Percentiles rank a stretch among this genome's conserved stretches.
Evolutionary conservation across 35 echinoderm and acorn worm species (phyloP).

Genomic region (Lytechinus variegatus): DNA sequence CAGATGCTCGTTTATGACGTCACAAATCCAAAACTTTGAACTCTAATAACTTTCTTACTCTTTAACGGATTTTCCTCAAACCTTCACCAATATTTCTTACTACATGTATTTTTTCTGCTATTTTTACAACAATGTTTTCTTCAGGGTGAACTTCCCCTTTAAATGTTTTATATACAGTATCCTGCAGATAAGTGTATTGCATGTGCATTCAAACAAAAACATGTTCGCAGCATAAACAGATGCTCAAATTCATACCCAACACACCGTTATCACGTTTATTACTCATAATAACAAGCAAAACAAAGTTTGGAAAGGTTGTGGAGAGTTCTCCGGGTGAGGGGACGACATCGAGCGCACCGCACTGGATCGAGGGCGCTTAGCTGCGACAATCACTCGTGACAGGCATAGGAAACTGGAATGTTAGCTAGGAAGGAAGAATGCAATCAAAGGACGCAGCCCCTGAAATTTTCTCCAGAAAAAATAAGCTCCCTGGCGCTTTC

Average conservation of each 20-base stretch:
- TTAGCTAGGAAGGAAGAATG: background rate
- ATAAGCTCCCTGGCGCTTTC: background rate
- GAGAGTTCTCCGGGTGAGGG: background rate
- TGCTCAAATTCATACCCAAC: background rate
- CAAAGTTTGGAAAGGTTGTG: background rate
- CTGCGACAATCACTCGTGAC: background rate
- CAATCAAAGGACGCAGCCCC: background rate
- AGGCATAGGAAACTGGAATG: background rate
- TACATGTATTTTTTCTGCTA: no score
- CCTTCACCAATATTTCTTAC: no score
- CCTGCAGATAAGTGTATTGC: background rate
- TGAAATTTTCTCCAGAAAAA: background rate
- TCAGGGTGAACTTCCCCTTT: no score
- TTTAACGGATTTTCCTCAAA: no score
- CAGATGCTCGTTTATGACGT: no score
- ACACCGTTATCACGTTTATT: background rate
- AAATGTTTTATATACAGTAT: no score
- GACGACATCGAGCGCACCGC: background rate
- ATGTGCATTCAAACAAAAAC: background rate
- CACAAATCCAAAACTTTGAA: no score
- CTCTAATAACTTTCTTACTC: no score
- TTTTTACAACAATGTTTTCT: no score
- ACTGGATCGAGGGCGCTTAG: no score
- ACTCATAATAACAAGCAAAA: constrained; percentile 2
- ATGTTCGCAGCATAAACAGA: background rate